These are phyloP conservation scores for Paramormyrops hopkinsi DNA, from an alignment of 2,797 vertebrate species.

Conservation along the genomic window DNA sequence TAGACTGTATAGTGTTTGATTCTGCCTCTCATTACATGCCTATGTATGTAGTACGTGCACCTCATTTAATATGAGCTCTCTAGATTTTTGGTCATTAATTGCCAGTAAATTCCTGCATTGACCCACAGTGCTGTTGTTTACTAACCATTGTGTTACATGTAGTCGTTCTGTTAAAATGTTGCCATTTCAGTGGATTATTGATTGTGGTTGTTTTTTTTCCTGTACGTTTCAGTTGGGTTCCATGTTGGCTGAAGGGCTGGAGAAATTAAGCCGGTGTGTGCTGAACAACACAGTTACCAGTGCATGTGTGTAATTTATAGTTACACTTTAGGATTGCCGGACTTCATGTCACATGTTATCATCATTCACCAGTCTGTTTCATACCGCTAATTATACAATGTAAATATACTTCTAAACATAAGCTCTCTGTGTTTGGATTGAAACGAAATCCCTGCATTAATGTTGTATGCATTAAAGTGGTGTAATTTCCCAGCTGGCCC, in stretches of 20 bases:
- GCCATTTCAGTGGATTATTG: background rate
- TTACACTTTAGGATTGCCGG: background rate
- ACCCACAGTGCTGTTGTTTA: background rate
- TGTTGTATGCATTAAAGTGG: slow-evolving; percentile 1
- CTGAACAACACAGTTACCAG: background rate
- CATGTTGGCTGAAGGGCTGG: background rate
- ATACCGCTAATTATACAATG: slow-evolving; percentile 9
- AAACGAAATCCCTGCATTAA: background rate
- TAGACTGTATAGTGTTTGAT: background rate
- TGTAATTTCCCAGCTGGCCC: background rate
- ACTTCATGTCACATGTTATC: background rate
- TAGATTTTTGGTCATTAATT: background rate
- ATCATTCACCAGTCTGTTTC: background rate
- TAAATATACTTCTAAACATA: slow-evolving; percentile 12
- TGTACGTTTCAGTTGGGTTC: background rate
- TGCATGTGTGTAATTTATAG: background rate
- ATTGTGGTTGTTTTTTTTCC: background rate
- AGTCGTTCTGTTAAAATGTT: background rate
- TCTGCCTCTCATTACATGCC: background rate
- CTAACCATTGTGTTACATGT: background rate
- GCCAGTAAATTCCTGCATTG: background rate
- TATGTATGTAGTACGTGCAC: background rate
- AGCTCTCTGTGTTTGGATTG: background rate
- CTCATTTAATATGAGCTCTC: background rate
- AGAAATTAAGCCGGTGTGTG: background rate